These are phyloP conservation scores for Spialia ferax DNA, from an alignment of 2,888 invertebrate genomes.

Conservation along the genomic window DNA sequence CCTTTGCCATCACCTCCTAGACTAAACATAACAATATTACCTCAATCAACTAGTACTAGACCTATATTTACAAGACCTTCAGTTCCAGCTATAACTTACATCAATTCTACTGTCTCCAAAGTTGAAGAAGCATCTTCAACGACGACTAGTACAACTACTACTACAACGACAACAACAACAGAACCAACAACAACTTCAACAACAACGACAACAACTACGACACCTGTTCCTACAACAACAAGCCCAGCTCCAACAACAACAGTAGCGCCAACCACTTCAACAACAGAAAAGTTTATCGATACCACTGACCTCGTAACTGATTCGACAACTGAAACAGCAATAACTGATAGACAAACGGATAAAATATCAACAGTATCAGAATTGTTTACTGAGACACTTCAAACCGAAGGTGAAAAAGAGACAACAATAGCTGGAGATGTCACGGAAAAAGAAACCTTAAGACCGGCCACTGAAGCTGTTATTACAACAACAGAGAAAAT, in stretches of 20 bases:
- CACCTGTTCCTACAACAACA: slow-evolving; percentile 36
- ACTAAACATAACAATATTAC: slow-evolving; percentile 77
- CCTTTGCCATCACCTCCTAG: slow-evolving; percentile 77
- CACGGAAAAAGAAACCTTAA: slow-evolving; percentile 60
- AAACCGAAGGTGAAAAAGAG: slow-evolving; percentile 42
- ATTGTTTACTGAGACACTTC: slow-evolving; percentile 18
- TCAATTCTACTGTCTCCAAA: slow-evolving; percentile 63
- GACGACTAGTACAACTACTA: slow-evolving; percentile 48
- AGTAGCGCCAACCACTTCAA: slow-evolving; percentile 51
- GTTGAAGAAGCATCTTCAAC: slow-evolving; percentile 53
- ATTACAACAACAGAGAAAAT: slow-evolving; percentile 46
- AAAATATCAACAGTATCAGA: slow-evolving; percentile 18
- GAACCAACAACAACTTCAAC: slow-evolving; percentile 53
- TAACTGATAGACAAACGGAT: slow-evolving; percentile 37
- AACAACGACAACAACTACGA: slow-evolving; percentile 47
- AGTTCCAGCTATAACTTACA: slow-evolving; percentile 69
- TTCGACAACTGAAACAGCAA: slow-evolving; percentile 40
- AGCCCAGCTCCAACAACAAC: slow-evolving; percentile 44
- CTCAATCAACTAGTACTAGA: slow-evolving; percentile 73
- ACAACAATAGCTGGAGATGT: slow-evolving; percentile 34
- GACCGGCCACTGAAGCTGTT: slow-evolving; percentile 57
- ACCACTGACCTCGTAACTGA: slow-evolving; percentile 41
- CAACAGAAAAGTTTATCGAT: slow-evolving; percentile 52
- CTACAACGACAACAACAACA: slow-evolving; percentile 55
- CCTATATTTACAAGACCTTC: slow-evolving; percentile 72